These are phyloP conservation scores for Uromys caudimaculatus DNA, from an alignment of 2,797 vertebrate genomes.

Conservation along the genomic window DNA sequence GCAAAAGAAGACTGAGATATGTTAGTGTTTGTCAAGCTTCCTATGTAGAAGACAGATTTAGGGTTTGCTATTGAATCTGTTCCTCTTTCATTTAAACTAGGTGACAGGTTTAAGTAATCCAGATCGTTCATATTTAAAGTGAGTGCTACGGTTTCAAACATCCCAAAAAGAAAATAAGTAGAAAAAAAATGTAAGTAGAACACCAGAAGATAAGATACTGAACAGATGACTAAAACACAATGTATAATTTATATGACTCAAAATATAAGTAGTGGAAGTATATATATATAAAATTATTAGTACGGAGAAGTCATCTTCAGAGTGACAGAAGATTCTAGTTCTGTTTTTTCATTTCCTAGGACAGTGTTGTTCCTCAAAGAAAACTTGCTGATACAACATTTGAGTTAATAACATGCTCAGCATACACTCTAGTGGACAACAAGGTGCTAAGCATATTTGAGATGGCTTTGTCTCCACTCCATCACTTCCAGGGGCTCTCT, in stretches of 20 bases:
- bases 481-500: neutral
- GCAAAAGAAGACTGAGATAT: neutral
- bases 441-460: neutral
- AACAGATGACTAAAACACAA: neutral
- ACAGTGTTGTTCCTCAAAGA: neutral
- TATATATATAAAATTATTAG: neutral
- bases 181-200: conserved; percentile 23
- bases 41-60: neutral
- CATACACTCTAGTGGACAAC: neutral
- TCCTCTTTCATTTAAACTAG: neutral
- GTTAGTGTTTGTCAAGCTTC: neutral
- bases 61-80: neutral
- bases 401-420: neutral
- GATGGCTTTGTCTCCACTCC: neutral
- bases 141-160: neutral
- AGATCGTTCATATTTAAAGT: neutral
- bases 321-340: neutral
- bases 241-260: neutral
- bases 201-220: neutral
- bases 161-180: neutral
- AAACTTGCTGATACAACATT: conserved; percentile 26
- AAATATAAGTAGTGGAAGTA: neutral
- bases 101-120: neutral
- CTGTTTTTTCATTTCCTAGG: neutral
- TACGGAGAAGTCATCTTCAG: neutral